Conservation (phyloP, 2,113 vertebrate species). For the Macquaria ambigua region DNA sequence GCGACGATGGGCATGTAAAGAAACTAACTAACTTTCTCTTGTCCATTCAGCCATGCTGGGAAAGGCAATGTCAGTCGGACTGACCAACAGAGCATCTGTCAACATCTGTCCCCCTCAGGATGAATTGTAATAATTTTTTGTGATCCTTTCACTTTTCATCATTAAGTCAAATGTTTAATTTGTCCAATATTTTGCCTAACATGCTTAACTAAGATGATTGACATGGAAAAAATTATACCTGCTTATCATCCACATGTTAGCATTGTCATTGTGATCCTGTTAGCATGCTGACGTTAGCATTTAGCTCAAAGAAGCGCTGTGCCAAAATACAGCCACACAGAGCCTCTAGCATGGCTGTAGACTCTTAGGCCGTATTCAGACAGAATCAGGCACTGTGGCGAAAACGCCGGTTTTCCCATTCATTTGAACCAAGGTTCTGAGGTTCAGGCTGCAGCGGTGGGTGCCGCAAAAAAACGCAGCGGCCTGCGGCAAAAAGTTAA, state of each 20-base stretch:
- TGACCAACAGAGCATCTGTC: no score
- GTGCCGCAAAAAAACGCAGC: no score
- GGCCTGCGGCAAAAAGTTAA: no score
- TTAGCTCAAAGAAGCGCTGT: neutral
- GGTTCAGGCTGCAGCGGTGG: no score
- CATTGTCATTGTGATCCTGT: neutral
- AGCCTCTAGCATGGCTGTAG: neutral
- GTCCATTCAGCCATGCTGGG: neutral
- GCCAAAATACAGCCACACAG: neutral
- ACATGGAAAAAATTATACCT: neutral
- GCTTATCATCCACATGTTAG: neutral
- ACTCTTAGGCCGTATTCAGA: no score
- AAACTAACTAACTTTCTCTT: neutral
- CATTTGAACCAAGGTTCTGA: no score
- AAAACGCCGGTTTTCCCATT: no score
- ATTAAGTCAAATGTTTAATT: neutral
- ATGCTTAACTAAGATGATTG: neutral
- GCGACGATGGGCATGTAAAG: neutral
- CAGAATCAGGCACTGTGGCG: no score
- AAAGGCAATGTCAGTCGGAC: neutral
- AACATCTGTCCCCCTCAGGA: neutral
- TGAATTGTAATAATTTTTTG: neutral
- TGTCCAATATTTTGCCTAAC: neutral
- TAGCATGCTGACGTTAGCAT: neutral
- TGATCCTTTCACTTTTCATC: neutral